Percentiles rank a stretch among this genome's conserved stretches.
Conservation (phyloP, 2,888 invertebrate genomes). For the Agrilus biguttatus region DNA sequence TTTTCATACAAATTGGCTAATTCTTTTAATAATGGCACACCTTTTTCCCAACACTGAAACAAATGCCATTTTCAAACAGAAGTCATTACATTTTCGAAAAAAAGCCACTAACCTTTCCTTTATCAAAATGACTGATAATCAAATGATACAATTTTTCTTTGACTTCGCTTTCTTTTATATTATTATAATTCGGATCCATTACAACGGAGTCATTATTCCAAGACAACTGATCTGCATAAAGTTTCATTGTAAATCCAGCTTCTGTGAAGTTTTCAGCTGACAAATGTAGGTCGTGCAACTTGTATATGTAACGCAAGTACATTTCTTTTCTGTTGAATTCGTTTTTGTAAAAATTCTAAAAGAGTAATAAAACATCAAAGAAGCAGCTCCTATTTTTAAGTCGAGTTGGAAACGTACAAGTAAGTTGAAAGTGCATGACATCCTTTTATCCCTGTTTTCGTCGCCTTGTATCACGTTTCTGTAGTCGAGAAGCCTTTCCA, state of each 20-base stretch:
- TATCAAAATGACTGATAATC: constrained; percentile 84
- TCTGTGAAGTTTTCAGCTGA: constrained; percentile 87
- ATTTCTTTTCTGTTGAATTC: constrained; percentile 91
- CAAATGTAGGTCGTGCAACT: constrained; percentile 81
- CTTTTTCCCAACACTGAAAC: constrained; percentile 85
- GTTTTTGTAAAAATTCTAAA: constrained; percentile 88
- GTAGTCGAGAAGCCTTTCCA: constrained; percentile 85
- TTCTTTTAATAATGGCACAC: constrained; percentile 82
- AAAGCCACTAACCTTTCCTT: constrained; percentile 57
- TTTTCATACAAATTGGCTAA: constrained; percentile 76
- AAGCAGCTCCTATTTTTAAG: background rate
- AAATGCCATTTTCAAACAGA: background rate
- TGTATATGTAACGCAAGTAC: constrained; percentile 91
- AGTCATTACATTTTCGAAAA: constrained; percentile 1
- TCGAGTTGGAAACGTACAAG: constrained; percentile 40
- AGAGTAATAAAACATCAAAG: constrained; percentile 7
- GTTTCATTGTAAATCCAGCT: constrained; percentile 84
- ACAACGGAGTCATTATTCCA: constrained; percentile 63
- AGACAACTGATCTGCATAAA: constrained; percentile 81
- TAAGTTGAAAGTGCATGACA: constrained; percentile 92
- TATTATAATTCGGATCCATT: constrained; percentile 53
- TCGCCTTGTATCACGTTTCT: constrained; percentile 90
- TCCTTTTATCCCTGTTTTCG: constrained; percentile 86
- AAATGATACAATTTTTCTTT: constrained; percentile 80
- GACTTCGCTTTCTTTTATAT: constrained; percentile 75